A percentile compares a stretch with the other conserved stretches of the same genome.
phyloP scores from a whole-genome alignment of 2,888 invertebrate species.

The Pomacea canaliculata region DNA sequence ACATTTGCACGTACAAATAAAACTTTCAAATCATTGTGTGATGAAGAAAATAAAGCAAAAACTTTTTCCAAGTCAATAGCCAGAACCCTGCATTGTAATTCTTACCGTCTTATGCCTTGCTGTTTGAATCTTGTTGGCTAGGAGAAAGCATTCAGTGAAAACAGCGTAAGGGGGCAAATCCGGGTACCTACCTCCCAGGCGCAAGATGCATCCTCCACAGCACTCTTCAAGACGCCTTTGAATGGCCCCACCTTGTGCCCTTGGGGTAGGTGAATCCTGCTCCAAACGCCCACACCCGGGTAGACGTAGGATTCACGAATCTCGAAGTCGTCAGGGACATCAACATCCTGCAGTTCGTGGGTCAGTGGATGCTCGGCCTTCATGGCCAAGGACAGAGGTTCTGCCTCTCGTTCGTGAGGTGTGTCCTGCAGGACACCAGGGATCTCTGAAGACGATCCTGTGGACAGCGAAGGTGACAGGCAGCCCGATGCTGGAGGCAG shows the following conservation, averaged over 20 bases:
- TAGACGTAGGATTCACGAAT: slow-evolving; percentile 37
- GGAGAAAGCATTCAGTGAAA: no score
- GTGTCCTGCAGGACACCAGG: no score
- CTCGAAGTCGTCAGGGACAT: slow-evolving; percentile 40
- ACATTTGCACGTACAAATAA: no score
- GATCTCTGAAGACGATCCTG: neutral
- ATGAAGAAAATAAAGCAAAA: no score
- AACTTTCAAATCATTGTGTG: no score
- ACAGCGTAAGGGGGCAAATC: no score
- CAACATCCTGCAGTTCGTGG: slow-evolving; percentile 40
- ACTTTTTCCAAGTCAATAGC: no score
- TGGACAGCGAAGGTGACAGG: neutral
- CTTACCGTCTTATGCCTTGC: no score
- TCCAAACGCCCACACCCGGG: slow-evolving; percentile 43
- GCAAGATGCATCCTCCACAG: slow-evolving; percentile 34
- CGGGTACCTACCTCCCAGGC: slow-evolving; percentile 47
- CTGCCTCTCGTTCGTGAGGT: neutral
- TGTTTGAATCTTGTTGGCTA: no score
- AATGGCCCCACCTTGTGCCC: slow-evolving; percentile 45
- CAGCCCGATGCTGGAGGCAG: neutral
- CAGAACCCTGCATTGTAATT: no score
- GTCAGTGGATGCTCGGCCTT: slow-evolving; percentile 32
- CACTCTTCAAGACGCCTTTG: slow-evolving; percentile 33
- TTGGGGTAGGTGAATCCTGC: slow-evolving; percentile 27
- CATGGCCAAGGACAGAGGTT: slow-evolving; percentile 10